Evolutionary conservation across 53 echinoderm and acorn worm genomes (phyloP), one percentile per base, ranked within the genome.

Genomic region (Glandiceps talaboti): DNA sequence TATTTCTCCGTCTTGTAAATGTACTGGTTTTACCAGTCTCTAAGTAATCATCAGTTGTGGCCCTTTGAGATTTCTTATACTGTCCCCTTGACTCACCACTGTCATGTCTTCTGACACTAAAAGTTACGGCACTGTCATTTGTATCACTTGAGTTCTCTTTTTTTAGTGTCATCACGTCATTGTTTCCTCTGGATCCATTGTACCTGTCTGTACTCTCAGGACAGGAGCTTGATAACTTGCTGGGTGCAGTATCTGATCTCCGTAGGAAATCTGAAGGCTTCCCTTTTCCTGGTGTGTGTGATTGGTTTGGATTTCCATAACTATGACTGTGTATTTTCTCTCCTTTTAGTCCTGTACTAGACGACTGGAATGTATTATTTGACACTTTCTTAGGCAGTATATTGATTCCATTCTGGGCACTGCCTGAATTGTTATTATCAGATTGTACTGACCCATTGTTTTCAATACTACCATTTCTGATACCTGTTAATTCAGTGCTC

Each of bases 1-100:
- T 31, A 6, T 84, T 80, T 75, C 85, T 82, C 75, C 86, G 89
- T 78, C 89, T 85, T 28, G 77, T 30, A 30, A 45, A 45, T 45
- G 64, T 20, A 45, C 6, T 45, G 20, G 6, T 45, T 45, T 45
- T 45, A 20, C 64, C 64, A 45, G 64, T 45, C 20, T 20, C 64
- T 12, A 45, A 20, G 20, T 45, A 45, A 45, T 45, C 64, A 45
- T 45, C 81, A 80, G 28, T 86, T 83, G 45, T 32, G 76, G 73
- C 75, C 78, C 33, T 82, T 75, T 28, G 78, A 31, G 32, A 33
- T 73, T 28, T 89, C 85, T 6, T 89, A 85, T 74, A 82, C 85
- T 0, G 64, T 75, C 31, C 74, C 73, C 26, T 76, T 30, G 0
- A 28, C 33, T 28, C 29, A 32, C 25, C 79, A 74, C 28, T 26